Evolutionary conservation across 1,140 invertebrate species (phyloP), one percentile per base, ranked within the genome.

Genomic region (Micrasema longulum): DNA sequence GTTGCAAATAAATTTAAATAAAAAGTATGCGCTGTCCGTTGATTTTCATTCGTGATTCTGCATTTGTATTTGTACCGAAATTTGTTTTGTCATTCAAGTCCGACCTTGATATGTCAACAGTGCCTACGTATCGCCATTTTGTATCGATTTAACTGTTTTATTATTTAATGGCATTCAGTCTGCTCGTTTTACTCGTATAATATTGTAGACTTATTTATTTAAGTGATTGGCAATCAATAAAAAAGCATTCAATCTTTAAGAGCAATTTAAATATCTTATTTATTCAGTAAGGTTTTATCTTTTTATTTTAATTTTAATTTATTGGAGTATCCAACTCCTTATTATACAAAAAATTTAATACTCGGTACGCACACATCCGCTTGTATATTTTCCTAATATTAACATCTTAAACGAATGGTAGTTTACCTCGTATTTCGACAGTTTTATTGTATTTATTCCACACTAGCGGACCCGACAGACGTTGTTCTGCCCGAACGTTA

Each of bases 91-190:
- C 53, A 38, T 57, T 57, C 20, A 14, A 4, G 12, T 2, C 23
- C 31, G 53, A 38, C 53, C 53, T 57, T 57, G 53, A 14, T 36
- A 14, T 57, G 53, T 57, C 53, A n/a, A 14, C 14, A 36, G 22
- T 55, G 18, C 43, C 43, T 9, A 45, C 43, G 16, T n/a, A 14
- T 35, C 12, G n/a, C 53, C n/a, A 35, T 36, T 12, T 57, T 7
- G 31, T 31, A 55, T 14, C 53, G 53, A 57, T 57, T 57, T 57
- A n/a, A 57, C 14, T 26, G 26, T 57, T 2, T 57, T 57, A 16
- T 36, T 36, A 36, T 38, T 57, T 53, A n/a, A 45, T n/a, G n/a
- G 43, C 43, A 45, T 45, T 45, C 18, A n/a, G 18, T 14, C 5
- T 16, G 41, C 41, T 45, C 1, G 41, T 45, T 45, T 45, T 45